Evolutionary conservation across 64 coral and sea anemone species (phyloP).

Genomic region (Actinia equina): DNA sequence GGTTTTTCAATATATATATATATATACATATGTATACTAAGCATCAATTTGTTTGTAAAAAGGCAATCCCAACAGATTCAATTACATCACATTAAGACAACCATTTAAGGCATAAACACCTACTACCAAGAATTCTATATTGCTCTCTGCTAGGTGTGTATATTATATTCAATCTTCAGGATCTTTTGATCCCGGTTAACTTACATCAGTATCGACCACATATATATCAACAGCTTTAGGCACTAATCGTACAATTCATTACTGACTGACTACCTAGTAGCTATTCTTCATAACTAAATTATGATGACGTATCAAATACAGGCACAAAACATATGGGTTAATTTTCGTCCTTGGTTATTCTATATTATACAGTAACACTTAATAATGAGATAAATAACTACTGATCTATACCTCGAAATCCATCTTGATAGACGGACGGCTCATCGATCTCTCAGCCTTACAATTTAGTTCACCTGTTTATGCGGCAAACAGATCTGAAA

Average conservation of each 20-base stretch:
- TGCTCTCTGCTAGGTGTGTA: too few relatives aligned
- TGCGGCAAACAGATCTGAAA: neutral
- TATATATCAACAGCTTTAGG: neutral
- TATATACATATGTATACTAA: too few relatives aligned
- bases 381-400: constrained; percentile 2
- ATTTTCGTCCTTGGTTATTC: neutral
- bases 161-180: too few relatives aligned
- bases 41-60: too few relatives aligned
- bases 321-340: neutral
- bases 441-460: neutral
- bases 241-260: neutral
- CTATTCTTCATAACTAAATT: neutral
- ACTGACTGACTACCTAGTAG: neutral
- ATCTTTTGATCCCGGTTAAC: too few relatives aligned
- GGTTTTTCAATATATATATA: too few relatives aligned
- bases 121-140: too few relatives aligned
- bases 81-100: too few relatives aligned
- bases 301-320: neutral
- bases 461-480: constrained; percentile 1
- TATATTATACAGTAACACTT: neutral
- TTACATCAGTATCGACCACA: too few relatives aligned
- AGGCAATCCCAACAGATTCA: too few relatives aligned
- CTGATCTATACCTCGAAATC: constrained; percentile 4
- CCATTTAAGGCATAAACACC: too few relatives aligned
- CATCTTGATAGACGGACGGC: neutral